Evolutionary conservation across 2,113 vertebrate genomes (phyloP), one percentile per base, ranked within the genome.

Genomic region (Xenopus borealis): DNA sequence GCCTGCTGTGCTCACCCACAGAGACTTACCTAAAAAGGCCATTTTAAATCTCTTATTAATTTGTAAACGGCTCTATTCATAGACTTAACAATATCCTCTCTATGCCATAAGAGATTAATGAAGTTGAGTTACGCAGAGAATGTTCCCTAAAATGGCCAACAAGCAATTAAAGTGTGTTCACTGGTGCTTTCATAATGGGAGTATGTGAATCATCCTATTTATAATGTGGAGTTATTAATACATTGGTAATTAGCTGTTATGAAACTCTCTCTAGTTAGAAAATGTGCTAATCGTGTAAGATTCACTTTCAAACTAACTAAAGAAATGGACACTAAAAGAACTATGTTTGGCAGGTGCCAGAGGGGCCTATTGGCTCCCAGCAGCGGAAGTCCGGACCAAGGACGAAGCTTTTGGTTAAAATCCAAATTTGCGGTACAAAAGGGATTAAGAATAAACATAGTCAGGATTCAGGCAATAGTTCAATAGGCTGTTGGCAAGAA

Each of bases 161-260:
- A 62, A 75, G 45, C 72, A 75, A 75, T 75, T 62, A 75, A 69
- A 45, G n/a, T 33, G 8, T 18, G 7, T 62, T 67, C 27, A 27
- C 18, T 40, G 57, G 57, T 62, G 66, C 58, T 69, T 62, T 76
- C 53, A 62, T 63, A 76, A 63, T 63, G 45, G 40, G 44, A 33
- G 65, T 7, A 17, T 52, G 73, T 19, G 47, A 44, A 69, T 62
- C 46, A 55, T 40, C 58, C 66, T 76, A 55, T 63, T 62, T 53
- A 62, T 69, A 62, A 75, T 52, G 40, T 40, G 45, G 10, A 44
- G 66, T 44, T 53, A 63, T 69, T 69, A 69, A 69, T 62, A 75
- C 13, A 23, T 61, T 33, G 19, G 57, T 69, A 69, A 69, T 75
- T 75, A 69, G 72, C 67, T 53, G 58, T 50, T 75, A 75, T 62